Percentiles rank a stretch among this genome's conserved stretches.
These are phyloP conservation scores for Grapholita molesta DNA, from an alignment of 1,140 invertebrate species.

Conservation along the genomic window DNA sequence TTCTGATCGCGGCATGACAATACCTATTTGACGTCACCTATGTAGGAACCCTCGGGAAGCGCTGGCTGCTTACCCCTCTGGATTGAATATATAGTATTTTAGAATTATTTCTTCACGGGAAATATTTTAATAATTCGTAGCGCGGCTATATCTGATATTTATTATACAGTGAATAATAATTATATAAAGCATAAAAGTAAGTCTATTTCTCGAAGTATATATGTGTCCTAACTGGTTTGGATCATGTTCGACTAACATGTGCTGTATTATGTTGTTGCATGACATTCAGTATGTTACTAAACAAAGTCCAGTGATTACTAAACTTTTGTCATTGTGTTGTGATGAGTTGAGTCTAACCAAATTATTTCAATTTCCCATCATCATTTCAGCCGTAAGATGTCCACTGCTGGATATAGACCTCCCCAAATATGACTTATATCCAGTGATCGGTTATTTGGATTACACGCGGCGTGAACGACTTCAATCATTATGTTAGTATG, in stretches of 20 bases:
- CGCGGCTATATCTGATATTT: neutral
- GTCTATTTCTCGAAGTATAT: neutral
- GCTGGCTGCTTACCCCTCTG: too few species aligned
- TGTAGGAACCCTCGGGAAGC: too few species aligned
- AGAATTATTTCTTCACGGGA: neutral
- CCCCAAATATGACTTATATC: too few species aligned
- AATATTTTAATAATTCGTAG: neutral
- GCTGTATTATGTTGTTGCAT: neutral
- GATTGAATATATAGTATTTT: too few species aligned
- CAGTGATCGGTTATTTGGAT: too few species aligned
- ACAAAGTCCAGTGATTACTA: neutral
- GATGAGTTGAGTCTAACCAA: neutral
- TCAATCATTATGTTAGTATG: too few species aligned
- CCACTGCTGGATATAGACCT: too few species aligned
- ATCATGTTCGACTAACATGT: conserved; percentile 3
- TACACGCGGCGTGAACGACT: too few species aligned
- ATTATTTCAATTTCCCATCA: too few species aligned
- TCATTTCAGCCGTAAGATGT: too few species aligned
- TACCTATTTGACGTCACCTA: too few species aligned
- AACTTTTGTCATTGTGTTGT: neutral
- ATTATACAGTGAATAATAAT: neutral
- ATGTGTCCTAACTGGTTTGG: conserved; percentile 6
- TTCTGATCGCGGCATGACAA: too few species aligned
- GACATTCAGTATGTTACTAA: neutral
- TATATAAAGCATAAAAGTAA: conserved; percentile 8